Conservation (phyloP, 2,797 vertebrate genomes). For the Hemitrygon akajei region DNA sequence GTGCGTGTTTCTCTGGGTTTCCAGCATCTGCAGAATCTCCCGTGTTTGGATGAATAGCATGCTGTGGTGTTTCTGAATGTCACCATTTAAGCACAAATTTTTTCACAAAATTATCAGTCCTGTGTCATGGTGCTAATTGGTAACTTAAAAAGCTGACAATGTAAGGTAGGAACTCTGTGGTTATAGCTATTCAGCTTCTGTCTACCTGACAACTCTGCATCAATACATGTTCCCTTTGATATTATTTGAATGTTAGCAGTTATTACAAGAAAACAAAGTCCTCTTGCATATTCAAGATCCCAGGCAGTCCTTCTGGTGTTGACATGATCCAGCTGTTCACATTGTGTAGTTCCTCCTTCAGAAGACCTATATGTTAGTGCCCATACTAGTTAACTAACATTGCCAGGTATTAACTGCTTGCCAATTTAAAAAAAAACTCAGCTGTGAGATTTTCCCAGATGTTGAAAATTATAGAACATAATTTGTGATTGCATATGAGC, state of each 20-base stretch:
- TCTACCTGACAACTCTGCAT: too few relatives aligned
- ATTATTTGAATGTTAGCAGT: background rate
- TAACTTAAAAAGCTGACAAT: background rate
- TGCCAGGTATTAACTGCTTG: background rate
- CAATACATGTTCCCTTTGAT: background rate
- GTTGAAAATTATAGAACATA: too few relatives aligned
- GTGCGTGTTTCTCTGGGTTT: too few relatives aligned
- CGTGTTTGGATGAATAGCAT: too few relatives aligned
- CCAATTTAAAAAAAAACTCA: background rate
- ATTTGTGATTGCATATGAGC: too few relatives aligned
- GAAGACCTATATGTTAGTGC: background rate
- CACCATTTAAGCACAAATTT: too few relatives aligned
- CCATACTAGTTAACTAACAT: background rate
- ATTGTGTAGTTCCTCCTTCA: background rate
- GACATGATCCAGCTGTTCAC: background rate
- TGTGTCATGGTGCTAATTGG: background rate
- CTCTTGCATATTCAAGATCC: background rate
- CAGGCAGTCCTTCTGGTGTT: background rate
- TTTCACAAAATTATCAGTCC: background rate
- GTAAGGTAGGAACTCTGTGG: background rate
- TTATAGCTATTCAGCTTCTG: too few relatives aligned
- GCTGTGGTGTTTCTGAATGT: too few relatives aligned
- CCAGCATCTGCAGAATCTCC: too few relatives aligned
- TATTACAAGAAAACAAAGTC: background rate
- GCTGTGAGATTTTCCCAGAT: too few relatives aligned